A percentile compares a stretch with the other conserved stretches of the same genome.
phyloP scores from a whole-genome alignment of 2,888 invertebrate genomes.

The Pediacus dermestoides region DNA sequence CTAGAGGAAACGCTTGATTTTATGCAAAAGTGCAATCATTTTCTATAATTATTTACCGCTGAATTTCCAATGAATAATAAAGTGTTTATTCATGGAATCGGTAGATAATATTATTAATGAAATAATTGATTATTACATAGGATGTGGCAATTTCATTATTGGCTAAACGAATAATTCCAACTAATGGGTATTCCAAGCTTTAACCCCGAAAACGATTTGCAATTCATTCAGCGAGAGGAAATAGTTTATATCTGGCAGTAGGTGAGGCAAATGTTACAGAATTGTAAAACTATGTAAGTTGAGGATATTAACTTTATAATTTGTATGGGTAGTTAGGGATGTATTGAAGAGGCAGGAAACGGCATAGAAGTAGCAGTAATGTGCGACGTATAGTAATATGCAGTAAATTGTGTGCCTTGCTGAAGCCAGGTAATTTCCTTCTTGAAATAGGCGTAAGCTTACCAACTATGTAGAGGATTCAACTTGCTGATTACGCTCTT shows the following conservation, averaged over 20 bases:
- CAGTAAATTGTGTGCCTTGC: conserved; percentile 46
- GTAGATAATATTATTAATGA: too few species aligned
- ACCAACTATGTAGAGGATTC: conserved; percentile 39
- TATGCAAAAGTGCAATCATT: too few species aligned
- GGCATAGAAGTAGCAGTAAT: conserved; percentile 36
- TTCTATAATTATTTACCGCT: too few species aligned
- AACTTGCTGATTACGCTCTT: conserved; percentile 40
- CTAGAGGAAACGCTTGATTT: too few species aligned
- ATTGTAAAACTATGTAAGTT: conserved; percentile 23
- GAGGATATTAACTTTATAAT: conserved; percentile 38
- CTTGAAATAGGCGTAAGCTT: conserved; percentile 44
- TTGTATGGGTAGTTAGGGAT: conserved; percentile 37
- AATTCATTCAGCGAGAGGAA: too few species aligned
- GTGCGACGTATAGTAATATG: conserved; percentile 43
- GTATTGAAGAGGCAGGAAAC: conserved; percentile 41
- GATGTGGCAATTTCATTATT: too few species aligned
- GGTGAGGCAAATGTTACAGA: conserved; percentile 20
- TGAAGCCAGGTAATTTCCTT: conserved; percentile 49
- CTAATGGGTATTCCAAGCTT: too few species aligned
- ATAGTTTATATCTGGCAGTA: conserved; percentile 19
- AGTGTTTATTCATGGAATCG: too few species aligned
- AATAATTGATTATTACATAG: too few species aligned
- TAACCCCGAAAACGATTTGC: too few species aligned
- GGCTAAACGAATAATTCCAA: too few species aligned
- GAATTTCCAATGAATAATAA: too few species aligned